phyloP scores from a whole-genome alignment of 2,797 vertebrate genomes.

The Cynodonichthys magdalenae region DNA sequence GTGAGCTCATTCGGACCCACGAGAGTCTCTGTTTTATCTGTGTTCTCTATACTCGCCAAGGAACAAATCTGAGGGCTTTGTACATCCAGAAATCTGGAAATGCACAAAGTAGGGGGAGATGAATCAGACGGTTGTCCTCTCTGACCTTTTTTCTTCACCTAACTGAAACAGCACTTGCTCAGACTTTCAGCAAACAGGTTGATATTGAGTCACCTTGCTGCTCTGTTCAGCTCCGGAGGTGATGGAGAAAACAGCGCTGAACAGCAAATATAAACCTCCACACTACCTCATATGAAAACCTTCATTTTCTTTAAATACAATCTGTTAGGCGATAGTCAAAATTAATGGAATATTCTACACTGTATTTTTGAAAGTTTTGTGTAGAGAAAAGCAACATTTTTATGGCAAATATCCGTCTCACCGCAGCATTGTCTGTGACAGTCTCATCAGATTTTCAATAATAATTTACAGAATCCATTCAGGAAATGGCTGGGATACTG shows the following conservation, averaged over 20 bases:
- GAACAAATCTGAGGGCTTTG: conserved; percentile 38
- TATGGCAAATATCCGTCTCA: neutral
- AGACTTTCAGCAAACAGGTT: conserved; percentile 6
- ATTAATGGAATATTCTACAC: neutral
- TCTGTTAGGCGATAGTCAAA: conserved; percentile 10
- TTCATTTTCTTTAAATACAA: conserved; percentile 6
- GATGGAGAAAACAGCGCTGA: conserved; percentile 20
- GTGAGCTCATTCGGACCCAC: conserved; percentile 32
- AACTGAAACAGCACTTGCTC: conserved; percentile 21
- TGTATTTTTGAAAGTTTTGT: neutral
- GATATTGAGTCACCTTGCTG: conserved; percentile 12
- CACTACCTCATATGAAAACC: conserved; percentile 1
- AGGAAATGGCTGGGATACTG: neutral
- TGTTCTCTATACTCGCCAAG: conserved; percentile 28
- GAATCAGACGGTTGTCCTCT: conserved; percentile 31
- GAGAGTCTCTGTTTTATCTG: conserved; percentile 21
- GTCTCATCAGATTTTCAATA: too few relatives aligned
- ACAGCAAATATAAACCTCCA: conserved; percentile 9
- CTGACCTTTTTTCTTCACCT: conserved; percentile 22
- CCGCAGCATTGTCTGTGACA: neutral
- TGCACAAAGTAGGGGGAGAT: conserved; percentile 37
- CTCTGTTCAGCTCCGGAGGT: conserved; percentile 25
- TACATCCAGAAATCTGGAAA: conserved; percentile 30
- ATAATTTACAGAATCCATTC: neutral
- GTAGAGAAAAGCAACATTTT: conserved; percentile 2